Evolutionary conservation across 1,140 invertebrate genomes (phyloP).

Genomic region (Trinorchestia longiramus): DNA sequence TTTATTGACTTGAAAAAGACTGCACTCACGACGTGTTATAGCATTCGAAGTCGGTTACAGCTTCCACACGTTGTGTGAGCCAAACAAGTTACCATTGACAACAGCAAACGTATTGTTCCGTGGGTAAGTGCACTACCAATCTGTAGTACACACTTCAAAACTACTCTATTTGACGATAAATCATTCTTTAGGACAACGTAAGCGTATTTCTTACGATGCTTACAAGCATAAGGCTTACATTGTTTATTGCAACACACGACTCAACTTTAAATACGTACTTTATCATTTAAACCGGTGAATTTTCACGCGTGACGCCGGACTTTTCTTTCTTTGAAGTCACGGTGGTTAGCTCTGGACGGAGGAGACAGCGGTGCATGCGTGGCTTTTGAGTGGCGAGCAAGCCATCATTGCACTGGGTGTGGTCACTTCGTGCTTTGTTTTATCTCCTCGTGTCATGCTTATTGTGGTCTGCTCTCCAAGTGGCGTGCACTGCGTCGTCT

Average conservation of each 20-base stretch:
- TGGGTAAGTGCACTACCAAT: not conserved
- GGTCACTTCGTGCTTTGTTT: not conserved
- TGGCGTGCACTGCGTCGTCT: not conserved
- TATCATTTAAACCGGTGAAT: too few relatives aligned
- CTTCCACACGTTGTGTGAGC: too few relatives aligned
- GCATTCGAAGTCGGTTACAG: too few relatives aligned
- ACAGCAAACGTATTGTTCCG: not conserved
- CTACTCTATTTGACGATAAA: not conserved
- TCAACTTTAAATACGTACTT: too few relatives aligned
- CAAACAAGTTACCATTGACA: not conserved
- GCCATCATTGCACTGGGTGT: not conserved
- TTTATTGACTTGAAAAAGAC: not conserved
- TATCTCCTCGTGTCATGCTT: not conserved
- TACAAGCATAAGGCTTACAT: too few relatives aligned
- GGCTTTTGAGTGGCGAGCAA: not conserved
- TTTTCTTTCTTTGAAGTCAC: not conserved
- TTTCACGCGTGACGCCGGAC: not conserved
- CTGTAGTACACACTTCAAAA: not conserved
- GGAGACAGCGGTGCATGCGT: not conserved
- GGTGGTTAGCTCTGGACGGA: not conserved
- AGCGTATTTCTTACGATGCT: not conserved
- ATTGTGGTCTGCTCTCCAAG: not conserved
- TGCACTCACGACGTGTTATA: too few relatives aligned
- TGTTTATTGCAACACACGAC: not conserved
- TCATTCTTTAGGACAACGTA: not conserved